These are phyloP conservation scores for Xyrauchen texanus DNA, from an alignment of 2,113 vertebrate genomes.

Conservation along the genomic window DNA sequence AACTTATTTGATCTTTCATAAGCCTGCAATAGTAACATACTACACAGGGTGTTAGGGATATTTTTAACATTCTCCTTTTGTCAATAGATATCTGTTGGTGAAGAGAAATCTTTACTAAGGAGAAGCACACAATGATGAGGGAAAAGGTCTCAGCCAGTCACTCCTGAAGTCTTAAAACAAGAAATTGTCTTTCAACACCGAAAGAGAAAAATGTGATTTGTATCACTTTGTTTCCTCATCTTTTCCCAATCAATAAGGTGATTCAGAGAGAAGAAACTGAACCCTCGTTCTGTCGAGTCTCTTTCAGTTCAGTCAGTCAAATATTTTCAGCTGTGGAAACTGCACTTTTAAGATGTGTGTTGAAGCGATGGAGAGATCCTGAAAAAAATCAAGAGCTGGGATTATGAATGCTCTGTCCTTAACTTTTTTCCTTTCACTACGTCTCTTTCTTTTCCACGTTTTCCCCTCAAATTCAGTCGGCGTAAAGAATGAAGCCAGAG, in stretches of 20 bases:
- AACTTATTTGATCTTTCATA: background rate
- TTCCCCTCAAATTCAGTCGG: constrained; percentile 79
- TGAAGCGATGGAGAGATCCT: constrained; percentile 69
- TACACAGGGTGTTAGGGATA: constrained; percentile 68
- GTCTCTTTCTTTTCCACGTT: constrained; percentile 18
- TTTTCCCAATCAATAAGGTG: constrained; percentile 36
- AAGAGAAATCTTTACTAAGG: constrained; percentile 58
- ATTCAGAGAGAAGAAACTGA: constrained; percentile 18
- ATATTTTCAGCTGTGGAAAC: constrained; percentile 54
- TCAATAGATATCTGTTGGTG: constrained; percentile 68
- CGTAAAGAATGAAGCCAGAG: constrained; percentile 98
- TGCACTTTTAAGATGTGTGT: constrained; percentile 56
- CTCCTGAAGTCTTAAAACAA: constrained; percentile 21
- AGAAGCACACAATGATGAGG: constrained; percentile 59
- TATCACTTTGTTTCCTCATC: constrained; percentile 14
- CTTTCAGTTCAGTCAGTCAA: background rate
- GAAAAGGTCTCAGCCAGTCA: constrained; percentile 30
- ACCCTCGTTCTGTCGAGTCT: background rate
- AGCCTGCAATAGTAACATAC: constrained; percentile 23
- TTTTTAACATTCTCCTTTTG: constrained; percentile 50
- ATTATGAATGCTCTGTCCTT: constrained; percentile 46
- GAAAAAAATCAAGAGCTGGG: constrained; percentile 65
- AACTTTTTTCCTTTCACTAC: constrained; percentile 40
- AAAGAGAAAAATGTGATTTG: constrained; percentile 22
- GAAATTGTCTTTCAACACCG: constrained; percentile 12